Evolutionary conservation across 2,113 vertebrate species (phyloP).

Genomic region (Thomomys bottae): DNA sequence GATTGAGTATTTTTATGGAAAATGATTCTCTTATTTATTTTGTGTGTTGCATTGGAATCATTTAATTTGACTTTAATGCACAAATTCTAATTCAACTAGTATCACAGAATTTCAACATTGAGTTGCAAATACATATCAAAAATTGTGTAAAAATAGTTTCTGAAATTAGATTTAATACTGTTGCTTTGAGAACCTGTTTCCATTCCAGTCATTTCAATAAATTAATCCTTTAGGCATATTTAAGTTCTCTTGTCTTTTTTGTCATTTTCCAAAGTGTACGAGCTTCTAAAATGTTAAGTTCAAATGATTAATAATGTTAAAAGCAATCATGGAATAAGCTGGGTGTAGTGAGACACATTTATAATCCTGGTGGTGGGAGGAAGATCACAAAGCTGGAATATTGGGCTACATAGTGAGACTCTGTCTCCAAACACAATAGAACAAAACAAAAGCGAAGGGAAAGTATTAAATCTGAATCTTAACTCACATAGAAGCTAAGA

Average conservation of each 20-base stretch:
- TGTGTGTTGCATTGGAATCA: not conserved
- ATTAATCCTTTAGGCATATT: constrained; percentile 69
- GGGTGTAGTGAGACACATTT: fast-evolving
- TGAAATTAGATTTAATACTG: constrained; percentile 47
- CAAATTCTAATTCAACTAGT: constrained; percentile 24
- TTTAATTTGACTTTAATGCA: constrained; percentile 54
- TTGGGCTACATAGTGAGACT: not conserved
- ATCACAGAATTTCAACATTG: not conserved
- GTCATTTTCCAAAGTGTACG: not conserved
- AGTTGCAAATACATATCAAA: constrained; percentile 33
- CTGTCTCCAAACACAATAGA: not conserved
- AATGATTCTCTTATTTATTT: constrained; percentile 56
- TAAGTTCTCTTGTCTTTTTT: constrained; percentile 65
- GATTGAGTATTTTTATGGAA: not conserved
- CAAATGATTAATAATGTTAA: constrained; percentile 3
- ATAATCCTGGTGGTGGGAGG: not conserved
- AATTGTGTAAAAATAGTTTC: constrained; percentile 39
- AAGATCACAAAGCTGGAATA: not conserved
- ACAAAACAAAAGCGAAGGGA: not conserved
- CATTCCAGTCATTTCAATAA: constrained; percentile 76
- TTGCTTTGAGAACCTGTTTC: constrained; percentile 47
- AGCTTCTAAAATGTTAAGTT: not conserved
- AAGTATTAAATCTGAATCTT: not conserved
- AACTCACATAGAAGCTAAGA: not conserved
- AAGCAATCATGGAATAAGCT: not conserved